Conservation (phyloP, 2,888 invertebrate genomes). For the Molanna angustata region DNA sequence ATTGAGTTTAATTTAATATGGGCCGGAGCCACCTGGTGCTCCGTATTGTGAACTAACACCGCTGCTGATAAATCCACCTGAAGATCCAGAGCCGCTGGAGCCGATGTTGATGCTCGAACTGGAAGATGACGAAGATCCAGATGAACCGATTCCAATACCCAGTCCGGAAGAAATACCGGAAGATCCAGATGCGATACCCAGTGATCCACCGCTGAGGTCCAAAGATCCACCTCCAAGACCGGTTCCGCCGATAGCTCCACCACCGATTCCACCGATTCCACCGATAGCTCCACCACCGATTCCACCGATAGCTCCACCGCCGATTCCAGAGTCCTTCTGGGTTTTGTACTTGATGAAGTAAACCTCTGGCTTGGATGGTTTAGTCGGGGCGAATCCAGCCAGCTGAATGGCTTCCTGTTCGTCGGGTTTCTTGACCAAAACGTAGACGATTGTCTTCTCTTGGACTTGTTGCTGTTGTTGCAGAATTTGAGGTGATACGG, state of each 20-base stretch:
- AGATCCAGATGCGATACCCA: not conserved
- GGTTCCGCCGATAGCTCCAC: not conserved
- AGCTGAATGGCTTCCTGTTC: slow-evolving; percentile 79
- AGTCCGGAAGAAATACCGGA: not conserved
- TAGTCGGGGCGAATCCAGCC: slow-evolving; percentile 64
- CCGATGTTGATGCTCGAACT: too few species aligned
- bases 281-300: slow-evolving; percentile 36
- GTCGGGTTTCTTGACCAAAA: slow-evolving; percentile 79
- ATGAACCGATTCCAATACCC: not conserved
- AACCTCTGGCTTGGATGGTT: slow-evolving; percentile 78
- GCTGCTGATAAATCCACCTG: slow-evolving; percentile 31
- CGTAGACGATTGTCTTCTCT: slow-evolving; percentile 80
- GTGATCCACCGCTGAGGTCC: not conserved
- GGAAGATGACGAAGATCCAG: not conserved
- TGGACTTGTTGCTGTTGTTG: slow-evolving; percentile 72
- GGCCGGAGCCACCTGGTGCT: slow-evolving; percentile 66
- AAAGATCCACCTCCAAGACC: not conserved
- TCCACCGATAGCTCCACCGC: slow-evolving; percentile 37
- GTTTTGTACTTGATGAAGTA: slow-evolving; percentile 85
- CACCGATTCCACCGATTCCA: not conserved
- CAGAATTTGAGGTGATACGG: slow-evolving; percentile 72
- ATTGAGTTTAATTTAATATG: slow-evolving; percentile 49
- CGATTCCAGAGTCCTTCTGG: slow-evolving; percentile 45
- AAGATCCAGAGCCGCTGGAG: slow-evolving; percentile 34
- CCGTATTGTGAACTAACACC: slow-evolving; percentile 61